phyloP scores from a whole-genome alignment of 2,888 invertebrate species.

The Heliconius erato region DNA sequence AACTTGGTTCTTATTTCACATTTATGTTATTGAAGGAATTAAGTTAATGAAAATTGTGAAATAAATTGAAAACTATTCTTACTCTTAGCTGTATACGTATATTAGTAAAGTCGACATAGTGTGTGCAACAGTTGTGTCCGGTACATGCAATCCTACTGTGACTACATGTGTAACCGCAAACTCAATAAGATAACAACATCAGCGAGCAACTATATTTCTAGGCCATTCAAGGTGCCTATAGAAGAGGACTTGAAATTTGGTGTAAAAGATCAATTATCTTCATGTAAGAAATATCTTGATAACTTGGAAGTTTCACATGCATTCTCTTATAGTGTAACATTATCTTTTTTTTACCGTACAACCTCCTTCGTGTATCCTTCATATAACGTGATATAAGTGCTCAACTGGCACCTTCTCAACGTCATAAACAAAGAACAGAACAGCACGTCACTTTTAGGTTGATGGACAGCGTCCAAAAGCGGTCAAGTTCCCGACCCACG shows the following conservation, averaged over 20 bases:
- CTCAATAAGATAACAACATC: conserved; percentile 61
- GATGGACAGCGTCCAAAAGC: conserved; percentile 50
- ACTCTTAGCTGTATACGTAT: conserved; percentile 9
- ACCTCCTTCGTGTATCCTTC: too few species aligned
- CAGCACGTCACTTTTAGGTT: conserved; percentile 40
- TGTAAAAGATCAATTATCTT: too few species aligned
- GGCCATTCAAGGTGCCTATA: background rate
- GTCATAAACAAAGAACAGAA: background rate
- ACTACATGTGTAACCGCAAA: conserved; percentile 73
- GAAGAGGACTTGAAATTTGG: background rate
- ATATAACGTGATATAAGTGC: background rate
- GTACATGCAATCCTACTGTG: conserved; percentile 73
- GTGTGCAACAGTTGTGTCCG: conserved; percentile 67
- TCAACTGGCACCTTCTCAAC: background rate
- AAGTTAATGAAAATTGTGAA: too few species aligned
- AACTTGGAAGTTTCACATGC: too few species aligned
- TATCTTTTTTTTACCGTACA: too few species aligned
- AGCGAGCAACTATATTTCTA: conserved; percentile 21
- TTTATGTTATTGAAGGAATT: too few species aligned
- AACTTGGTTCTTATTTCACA: too few species aligned
- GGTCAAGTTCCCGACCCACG: conserved; percentile 65
- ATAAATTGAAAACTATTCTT: background rate
- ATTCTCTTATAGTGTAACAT: too few species aligned
- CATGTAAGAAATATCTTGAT: too few species aligned
- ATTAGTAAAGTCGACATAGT: conserved; percentile 23